Evolutionary conservation across 1,140 invertebrate species (phyloP).

Genomic region (Bombus sylvicola): DNA sequence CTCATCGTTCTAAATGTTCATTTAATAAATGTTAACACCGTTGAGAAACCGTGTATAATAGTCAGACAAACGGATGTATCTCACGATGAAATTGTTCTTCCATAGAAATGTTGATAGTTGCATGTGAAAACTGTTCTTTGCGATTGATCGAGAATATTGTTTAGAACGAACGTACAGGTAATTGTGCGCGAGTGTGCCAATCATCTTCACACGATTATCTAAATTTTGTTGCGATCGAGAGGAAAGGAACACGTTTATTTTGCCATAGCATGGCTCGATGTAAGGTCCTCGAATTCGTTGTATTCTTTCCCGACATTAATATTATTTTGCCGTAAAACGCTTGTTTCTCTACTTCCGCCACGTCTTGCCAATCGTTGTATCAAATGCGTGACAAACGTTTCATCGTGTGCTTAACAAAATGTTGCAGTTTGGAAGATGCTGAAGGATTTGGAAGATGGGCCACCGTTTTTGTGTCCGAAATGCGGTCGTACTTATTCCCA

Average conservation of each 20-base stretch:
- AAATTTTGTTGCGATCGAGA: background rate
- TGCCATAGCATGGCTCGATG: constrained; percentile 43
- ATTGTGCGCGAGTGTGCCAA: background rate
- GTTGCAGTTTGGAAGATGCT: constrained; percentile 73
- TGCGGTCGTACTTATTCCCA: constrained; percentile 80
- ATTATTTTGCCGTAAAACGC: constrained; percentile 43
- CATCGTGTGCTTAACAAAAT: constrained; percentile 41
- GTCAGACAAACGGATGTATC: background rate
- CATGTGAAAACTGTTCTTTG: background rate
- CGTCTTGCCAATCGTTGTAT: background rate
- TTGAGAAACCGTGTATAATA: background rate
- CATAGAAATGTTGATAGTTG: background rate
- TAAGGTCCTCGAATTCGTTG: background rate
- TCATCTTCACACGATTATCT: background rate
- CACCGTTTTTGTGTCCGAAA: constrained; percentile 76
- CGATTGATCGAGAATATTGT: background rate
- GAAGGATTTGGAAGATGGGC: constrained; percentile 57
- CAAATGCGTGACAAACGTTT: background rate
- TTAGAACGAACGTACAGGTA: background rate
- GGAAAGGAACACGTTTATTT: background rate
- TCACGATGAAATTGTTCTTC: background rate
- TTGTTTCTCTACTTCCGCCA: constrained; percentile 23
- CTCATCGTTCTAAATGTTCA: background rate
- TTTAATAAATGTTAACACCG: background rate
- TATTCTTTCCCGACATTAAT: background rate